Percentiles rank a stretch among this genome's conserved stretches.
These are phyloP conservation scores for Chrysemys picta DNA, from an alignment of 2,113 vertebrate species.

Conservation along the genomic window DNA sequence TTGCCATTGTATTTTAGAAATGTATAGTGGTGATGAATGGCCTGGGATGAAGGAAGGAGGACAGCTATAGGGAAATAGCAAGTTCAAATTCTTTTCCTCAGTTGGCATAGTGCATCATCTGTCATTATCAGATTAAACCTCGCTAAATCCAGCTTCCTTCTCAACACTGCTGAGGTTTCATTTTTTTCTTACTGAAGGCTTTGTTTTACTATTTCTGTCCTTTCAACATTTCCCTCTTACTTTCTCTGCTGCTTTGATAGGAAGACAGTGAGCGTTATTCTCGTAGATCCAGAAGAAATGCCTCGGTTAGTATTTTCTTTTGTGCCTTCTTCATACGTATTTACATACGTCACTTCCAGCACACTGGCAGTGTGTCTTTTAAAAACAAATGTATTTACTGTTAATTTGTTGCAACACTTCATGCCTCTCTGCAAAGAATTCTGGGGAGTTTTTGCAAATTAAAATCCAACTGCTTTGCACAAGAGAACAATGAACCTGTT, in stretches of 20 bases:
- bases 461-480: background rate
- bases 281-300: constrained; percentile 84
- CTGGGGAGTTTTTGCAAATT: background rate
- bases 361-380: background rate
- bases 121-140: fast-evolving
- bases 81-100: background rate
- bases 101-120: background rate
- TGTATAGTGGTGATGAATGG: fast-evolving
- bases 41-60: background rate
- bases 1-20: background rate
- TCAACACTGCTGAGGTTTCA: background rate
- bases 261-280: constrained; percentile 96
- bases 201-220: constrained; percentile 17
- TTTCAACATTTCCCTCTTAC: constrained; percentile 55
- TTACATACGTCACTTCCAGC: background rate
- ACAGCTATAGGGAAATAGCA: background rate
- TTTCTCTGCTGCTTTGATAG: constrained; percentile 79
- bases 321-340: background rate
- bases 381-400: background rate
- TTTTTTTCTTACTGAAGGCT: background rate
- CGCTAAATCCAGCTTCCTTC: background rate
- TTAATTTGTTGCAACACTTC: constrained; percentile 28
- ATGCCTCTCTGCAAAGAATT: background rate
- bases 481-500: background rate
- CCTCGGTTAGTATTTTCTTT: constrained; percentile 87